phyloP scores from a whole-genome alignment of 2,888 invertebrate species.

The Lasioglossum oenotherae region DNA sequence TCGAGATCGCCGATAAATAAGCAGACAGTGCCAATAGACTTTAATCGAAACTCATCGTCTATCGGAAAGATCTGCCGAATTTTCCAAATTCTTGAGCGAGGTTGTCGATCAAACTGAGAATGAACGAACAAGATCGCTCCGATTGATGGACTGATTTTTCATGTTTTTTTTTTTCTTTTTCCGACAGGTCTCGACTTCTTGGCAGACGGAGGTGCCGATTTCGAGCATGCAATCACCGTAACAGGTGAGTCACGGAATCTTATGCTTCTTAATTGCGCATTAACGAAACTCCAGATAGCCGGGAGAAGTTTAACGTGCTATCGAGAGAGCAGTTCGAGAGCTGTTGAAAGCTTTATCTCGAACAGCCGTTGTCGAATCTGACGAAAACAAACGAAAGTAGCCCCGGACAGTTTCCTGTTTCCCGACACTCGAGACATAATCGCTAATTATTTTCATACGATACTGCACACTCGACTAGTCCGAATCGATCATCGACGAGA shows the following conservation, averaged over 20 bases:
- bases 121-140: neutral
- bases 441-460: neutral
- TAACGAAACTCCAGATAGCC: neutral
- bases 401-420: neutral
- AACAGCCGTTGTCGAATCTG: neutral
- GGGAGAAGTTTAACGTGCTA: neutral
- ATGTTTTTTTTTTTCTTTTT: neutral
- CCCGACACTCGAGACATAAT: neutral
- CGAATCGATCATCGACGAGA: neutral
- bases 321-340: neutral
- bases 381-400: neutral
- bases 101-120: neutral
- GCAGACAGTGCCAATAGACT: neutral
- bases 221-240: constrained; percentile 90
- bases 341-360: constrained; percentile 27
- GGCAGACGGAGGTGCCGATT: constrained; percentile 90
- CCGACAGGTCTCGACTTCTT: constrained; percentile 89
- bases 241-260: constrained; percentile 86
- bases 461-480: neutral
- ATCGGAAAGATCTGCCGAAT: neutral
- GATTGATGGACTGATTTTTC: constrained; percentile 27
- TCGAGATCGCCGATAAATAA: neutral
- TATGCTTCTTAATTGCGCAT: neutral
- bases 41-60: neutral
- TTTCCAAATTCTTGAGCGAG: neutral